phyloP scores from a whole-genome alignment of 1,140 invertebrate species.

The Rhynchophorus ferrugineus region DNA sequence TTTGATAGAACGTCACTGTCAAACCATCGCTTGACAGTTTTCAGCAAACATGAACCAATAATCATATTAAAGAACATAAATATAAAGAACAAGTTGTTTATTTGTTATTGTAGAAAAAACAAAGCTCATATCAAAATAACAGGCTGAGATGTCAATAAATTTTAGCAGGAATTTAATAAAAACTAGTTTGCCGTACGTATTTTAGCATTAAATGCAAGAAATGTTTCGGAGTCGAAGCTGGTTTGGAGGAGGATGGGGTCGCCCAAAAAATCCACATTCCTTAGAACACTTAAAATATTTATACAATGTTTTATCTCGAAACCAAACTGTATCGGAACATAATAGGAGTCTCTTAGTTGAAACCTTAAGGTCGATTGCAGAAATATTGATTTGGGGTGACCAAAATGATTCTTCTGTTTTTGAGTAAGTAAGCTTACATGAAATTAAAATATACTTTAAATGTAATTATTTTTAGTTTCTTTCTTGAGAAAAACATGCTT shows the following conservation, averaged over 20 bases:
- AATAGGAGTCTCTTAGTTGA: constrained; percentile 95
- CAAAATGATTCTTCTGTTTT: constrained; percentile 99
- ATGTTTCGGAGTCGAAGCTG: constrained; percentile 84
- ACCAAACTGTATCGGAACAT: constrained; percentile 92
- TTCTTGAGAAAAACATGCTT: constrained; percentile 98
- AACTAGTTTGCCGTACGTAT: neutral
- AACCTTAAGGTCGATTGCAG: constrained; percentile 92
- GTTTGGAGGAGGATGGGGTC: constrained; percentile 80
- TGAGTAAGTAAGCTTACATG: constrained; percentile 66
- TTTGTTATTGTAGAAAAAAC: neutral
- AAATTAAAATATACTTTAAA: neutral
- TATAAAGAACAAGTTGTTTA: neutral
- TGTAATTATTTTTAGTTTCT: constrained; percentile 68
- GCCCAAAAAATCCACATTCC: constrained; percentile 93
- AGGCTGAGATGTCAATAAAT: neutral
- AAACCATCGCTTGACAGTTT: too few relatives aligned
- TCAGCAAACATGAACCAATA: too few relatives aligned
- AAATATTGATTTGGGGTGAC: constrained; percentile 99
- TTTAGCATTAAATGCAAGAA: constrained; percentile 7
- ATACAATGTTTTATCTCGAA: constrained; percentile 91
- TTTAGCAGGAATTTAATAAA: neutral
- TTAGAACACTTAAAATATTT: constrained; percentile 95
- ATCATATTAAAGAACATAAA: neutral
- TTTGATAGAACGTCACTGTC: too few relatives aligned
- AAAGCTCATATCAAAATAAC: neutral